Evolutionary conservation across 1,140 invertebrate genomes (phyloP).

Genomic region (Drosophila lacertosa): DNA sequence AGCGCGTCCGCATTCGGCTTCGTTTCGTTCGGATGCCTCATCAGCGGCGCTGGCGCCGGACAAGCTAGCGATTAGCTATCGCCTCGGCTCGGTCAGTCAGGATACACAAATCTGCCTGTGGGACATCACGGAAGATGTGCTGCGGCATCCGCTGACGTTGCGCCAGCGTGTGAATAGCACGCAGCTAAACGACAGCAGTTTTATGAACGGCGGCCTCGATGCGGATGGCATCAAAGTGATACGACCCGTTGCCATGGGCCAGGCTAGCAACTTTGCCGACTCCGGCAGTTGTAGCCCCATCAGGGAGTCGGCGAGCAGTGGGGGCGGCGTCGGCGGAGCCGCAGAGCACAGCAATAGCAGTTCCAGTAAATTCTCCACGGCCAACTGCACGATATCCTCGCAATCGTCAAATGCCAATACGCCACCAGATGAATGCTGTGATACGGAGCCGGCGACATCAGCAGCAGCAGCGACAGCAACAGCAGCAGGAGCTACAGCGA

Average conservation of each 20-base stretch:
- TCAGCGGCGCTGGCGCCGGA: constrained; percentile 80
- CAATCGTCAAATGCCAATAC: constrained; percentile 77
- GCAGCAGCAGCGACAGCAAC: constrained; percentile 26
- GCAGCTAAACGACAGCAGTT: constrained; percentile 67
- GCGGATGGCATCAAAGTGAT: constrained; percentile 77
- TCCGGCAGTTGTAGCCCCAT: constrained; percentile 66
- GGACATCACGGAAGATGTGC: constrained; percentile 98
- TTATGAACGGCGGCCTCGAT: constrained; percentile 70
- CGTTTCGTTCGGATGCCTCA: constrained; percentile 84
- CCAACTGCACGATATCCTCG: constrained; percentile 83
- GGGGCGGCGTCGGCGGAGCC: constrained; percentile 17
- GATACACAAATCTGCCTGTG: constrained; percentile 99
- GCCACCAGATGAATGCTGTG: constrained; percentile 66
- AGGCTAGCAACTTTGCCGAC: constrained; percentile 57
- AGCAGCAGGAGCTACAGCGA: constrained; percentile 10
- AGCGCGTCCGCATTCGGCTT: constrained; percentile 85
- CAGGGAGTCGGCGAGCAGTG: constrained; percentile 51
- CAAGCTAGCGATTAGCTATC: constrained; percentile 89
- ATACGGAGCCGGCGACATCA: constrained; percentile 47
- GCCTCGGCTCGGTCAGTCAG: constrained; percentile 98
- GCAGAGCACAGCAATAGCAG: constrained; percentile 81
- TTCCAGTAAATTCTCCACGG: constrained; percentile 83
- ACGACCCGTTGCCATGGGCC: constrained; percentile 71
- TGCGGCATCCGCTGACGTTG: constrained; percentile 87
- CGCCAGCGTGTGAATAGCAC: constrained; percentile 75